Percentiles rank a stretch among this genome's conserved stretches.
phyloP scores from a whole-genome alignment of 2,113 vertebrate species.

The Calidris pygmaea region DNA sequence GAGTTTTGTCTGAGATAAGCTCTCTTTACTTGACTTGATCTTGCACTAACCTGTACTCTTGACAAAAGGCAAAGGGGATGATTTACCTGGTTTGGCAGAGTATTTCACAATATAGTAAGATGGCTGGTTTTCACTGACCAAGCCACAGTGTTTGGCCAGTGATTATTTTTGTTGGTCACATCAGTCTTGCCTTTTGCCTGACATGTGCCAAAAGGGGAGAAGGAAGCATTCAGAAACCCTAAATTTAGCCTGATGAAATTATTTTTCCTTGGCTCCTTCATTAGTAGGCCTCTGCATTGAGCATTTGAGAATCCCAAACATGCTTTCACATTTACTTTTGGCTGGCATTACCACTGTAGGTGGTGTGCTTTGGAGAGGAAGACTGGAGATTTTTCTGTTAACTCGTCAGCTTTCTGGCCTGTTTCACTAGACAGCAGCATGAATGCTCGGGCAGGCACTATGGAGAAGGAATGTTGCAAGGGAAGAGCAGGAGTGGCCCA shows the following conservation, averaged over 20 bases:
- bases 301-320: background rate
- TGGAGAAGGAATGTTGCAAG: background rate
- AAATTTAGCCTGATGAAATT: background rate
- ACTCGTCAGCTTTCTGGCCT: background rate
- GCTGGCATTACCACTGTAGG: background rate
- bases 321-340: background rate
- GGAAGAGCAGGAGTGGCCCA: background rate
- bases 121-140: background rate
- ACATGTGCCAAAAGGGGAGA: no score
- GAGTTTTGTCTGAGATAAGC: background rate
- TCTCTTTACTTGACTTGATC: background rate
- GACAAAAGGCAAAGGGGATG: background rate
- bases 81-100: background rate
- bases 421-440: background rate
- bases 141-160: no score
- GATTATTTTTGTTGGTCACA: no score
- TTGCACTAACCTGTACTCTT: background rate
- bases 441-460: background rate
- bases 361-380: background rate
- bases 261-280: background rate
- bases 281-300: background rate
- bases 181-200: no score
- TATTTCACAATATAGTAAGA: background rate
- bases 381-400: background rate
- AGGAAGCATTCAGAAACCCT: background rate